Percentiles rank a stretch among this genome's conserved stretches.
Evolutionary conservation across 2,888 invertebrate genomes (phyloP).

Genomic region (Caenorhabditis panamensis): DNA sequence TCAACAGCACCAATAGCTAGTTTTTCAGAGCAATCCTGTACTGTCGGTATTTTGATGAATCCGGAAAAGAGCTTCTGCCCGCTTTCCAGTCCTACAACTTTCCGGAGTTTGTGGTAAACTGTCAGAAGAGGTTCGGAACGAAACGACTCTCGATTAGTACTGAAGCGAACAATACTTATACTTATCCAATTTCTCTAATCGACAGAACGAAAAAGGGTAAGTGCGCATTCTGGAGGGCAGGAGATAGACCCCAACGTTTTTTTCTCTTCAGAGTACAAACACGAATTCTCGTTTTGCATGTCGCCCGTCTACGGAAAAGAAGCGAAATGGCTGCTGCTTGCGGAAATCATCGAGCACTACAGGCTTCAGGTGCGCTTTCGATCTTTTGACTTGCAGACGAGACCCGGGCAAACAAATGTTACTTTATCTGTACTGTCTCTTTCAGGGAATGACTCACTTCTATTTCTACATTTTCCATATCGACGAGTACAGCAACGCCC

Average conservation of each 20-base stretch:
- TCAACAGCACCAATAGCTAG: not conserved
- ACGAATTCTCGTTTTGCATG: constrained; percentile 54
- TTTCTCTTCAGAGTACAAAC: constrained; percentile 35
- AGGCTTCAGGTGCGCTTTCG: constrained; percentile 34
- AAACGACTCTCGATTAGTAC: constrained; percentile 41
- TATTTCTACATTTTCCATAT: constrained; percentile 59
- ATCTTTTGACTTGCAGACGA: not conserved
- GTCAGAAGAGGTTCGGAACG: constrained; percentile 38
- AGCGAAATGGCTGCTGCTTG: constrained; percentile 51
- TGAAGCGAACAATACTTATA: constrained; percentile 22
- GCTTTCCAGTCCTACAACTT: constrained; percentile 49
- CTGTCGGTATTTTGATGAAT: constrained; percentile 50
- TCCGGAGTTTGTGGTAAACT: constrained; percentile 49
- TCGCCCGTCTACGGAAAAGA: constrained; percentile 60
- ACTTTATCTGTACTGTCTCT: too few species aligned
- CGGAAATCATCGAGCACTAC: constrained; percentile 56
- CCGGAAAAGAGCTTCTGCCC: constrained; percentile 24
- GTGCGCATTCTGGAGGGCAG: not conserved
- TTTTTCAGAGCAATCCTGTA: constrained; percentile 41
- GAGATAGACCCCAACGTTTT: not conserved
- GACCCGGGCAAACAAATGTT: not conserved
- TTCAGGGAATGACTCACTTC: constrained; percentile 54
- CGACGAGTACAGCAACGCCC: constrained; percentile 45
- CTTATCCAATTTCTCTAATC: constrained; percentile 43
- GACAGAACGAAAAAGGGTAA: constrained; percentile 39